A percentile compares a stretch with the other conserved stretches of the same genome.
Evolutionary conservation across 2,888 invertebrate species (phyloP).

Genomic region (Oligia latruncula): DNA sequence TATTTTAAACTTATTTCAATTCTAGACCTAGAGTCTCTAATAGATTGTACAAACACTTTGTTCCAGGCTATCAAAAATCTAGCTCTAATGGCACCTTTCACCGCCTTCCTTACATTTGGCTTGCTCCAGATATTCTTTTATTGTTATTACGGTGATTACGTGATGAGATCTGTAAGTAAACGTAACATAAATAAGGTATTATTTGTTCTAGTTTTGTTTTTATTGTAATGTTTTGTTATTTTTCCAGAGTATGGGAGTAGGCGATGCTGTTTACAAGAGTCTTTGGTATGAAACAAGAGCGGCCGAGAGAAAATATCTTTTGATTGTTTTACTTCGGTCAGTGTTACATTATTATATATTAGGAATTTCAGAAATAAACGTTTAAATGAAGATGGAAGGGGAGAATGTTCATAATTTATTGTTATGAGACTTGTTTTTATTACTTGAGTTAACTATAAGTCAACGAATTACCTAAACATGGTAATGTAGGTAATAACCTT

Average conservation of each 20-base stretch:
- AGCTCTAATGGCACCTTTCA: slow-evolving; percentile 72
- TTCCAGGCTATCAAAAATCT: slow-evolving; percentile 75
- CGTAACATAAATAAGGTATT: slow-evolving; percentile 15
- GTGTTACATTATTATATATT: slow-evolving; percentile 12
- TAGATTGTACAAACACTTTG: slow-evolving; percentile 18
- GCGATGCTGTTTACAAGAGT: slow-evolving; percentile 75
- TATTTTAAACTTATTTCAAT: background rate
- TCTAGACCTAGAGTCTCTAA: background rate
- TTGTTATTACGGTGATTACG: slow-evolving; percentile 78
- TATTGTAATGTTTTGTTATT: slow-evolving; percentile 36
- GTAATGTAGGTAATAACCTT: slow-evolving; percentile 14
- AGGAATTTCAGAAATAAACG: slow-evolving; percentile 9
- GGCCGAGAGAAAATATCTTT: slow-evolving; percentile 71
- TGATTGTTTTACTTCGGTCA: slow-evolving; percentile 76
- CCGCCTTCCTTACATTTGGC: slow-evolving; percentile 71
- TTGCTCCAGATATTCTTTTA: slow-evolving; percentile 76
- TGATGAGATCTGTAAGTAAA: slow-evolving; percentile 75
- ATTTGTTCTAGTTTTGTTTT: slow-evolving; percentile 28
- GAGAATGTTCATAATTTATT: background rate
- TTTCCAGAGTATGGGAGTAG: slow-evolving; percentile 74
- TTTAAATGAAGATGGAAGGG: background rate
- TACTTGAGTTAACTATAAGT: background rate
- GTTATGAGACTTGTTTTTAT: slow-evolving; percentile 6
- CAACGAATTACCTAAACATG: background rate
- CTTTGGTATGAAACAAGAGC: slow-evolving; percentile 74